Evolutionary conservation across 2,797 vertebrate species (phyloP).

Genomic region (Esox masquinongy): DNA sequence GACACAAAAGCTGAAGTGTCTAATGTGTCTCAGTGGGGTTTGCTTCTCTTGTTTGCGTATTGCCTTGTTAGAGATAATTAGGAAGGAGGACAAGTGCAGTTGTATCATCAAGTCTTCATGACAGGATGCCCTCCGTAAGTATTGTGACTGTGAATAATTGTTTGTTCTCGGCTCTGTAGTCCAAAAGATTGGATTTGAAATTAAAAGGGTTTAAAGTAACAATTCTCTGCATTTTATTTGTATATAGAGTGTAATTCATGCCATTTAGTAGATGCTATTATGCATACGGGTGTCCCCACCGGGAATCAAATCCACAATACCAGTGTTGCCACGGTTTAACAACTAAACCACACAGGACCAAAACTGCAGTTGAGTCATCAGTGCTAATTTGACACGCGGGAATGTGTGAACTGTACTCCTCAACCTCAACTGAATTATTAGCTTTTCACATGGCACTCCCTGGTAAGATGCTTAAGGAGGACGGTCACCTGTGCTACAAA

Average conservation of each 20-base stretch:
- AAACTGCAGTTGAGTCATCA: background rate
- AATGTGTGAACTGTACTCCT: too few relatives aligned
- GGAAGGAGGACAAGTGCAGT: background rate
- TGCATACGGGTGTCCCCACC: background rate
- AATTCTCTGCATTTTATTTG: too few relatives aligned
- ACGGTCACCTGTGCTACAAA: too few relatives aligned
- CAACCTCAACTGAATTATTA: too few relatives aligned
- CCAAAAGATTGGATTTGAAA: too few relatives aligned
- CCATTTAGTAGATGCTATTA: background rate
- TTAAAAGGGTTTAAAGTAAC: too few relatives aligned
- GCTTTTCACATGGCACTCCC: too few relatives aligned
- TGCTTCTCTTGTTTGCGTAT: background rate
- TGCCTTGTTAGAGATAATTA: background rate
- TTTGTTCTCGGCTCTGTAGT: too few relatives aligned
- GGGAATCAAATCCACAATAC: background rate
- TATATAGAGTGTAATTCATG: background rate
- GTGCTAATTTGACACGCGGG: background rate
- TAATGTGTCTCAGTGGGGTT: background rate
- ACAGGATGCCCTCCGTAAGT: too few relatives aligned
- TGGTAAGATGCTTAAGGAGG: too few relatives aligned
- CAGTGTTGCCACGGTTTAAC: background rate
- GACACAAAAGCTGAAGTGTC: background rate
- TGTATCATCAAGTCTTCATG: background rate
- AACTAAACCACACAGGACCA: background rate
- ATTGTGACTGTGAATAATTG: too few relatives aligned